Base-by-base conservation (phyloP, 2,797 vertebrate species). In the Scomberomorus guttatus region DNA sequence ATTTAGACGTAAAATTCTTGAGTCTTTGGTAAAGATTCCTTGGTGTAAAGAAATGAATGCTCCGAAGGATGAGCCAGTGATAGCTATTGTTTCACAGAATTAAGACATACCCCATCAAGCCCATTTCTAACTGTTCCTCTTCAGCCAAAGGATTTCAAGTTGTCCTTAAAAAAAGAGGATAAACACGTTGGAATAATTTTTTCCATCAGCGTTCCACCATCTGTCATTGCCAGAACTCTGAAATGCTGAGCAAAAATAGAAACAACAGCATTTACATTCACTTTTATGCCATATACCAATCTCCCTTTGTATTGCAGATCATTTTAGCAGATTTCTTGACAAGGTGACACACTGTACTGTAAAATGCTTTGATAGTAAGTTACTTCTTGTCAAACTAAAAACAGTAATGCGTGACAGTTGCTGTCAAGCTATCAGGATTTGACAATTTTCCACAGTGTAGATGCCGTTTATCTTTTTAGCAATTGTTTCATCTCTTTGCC, bases 71-170 rank as follows among this genome's bases (percentile, higher is more conserved):
- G 56, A 29, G 65, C 46, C 48, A 50, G 15, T 5, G 5, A 52
- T 10, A 61, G 34, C 61, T 46, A 4, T 32, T 42, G 55, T 51
- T 67, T 57, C 7, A 17, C 8, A 17, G 18, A 76, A 50, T 55
- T 4, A 72, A 68, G 39, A 48, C n/a, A 34, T 22, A 27, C n/a
- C 67, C 15, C 42, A 32, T 72, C 22, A 52, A 46, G 50, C 10
- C 3, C 22, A 61, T 61, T 75, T 68, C 29, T 67, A 32, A 7
- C 25, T 56, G 24, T 37, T 59, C 27, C 29, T 76, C 42, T 54
- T 32, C 29, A 67, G 22, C 50, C 58, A 77, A 77, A 72, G 17
- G 13, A 70, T 79, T 63, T 58, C 34, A 68, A 57, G 4, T 14
- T 27, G 13, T 42, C 22, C 42, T 66, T 27, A 17, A 50, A 46